phyloP scores from a whole-genome alignment of 2,797 vertebrate genomes.

The Psittacula echo region DNA sequence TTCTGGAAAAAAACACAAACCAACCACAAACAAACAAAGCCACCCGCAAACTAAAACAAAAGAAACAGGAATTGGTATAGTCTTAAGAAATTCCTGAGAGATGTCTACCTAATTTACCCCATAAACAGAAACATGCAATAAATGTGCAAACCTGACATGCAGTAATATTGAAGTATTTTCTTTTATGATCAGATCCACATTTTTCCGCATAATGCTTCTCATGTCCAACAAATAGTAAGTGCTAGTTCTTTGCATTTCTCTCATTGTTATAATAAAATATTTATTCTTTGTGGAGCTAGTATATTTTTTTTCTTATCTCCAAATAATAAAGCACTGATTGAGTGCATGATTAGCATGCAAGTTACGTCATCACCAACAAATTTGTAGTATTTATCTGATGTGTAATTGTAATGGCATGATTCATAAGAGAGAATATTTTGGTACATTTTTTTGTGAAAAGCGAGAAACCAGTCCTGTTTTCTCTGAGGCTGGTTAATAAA shows the following conservation, averaged over 20 bases:
- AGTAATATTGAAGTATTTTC: conserved; percentile 43
- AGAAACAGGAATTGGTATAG: background rate
- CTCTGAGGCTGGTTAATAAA: conserved; percentile 68
- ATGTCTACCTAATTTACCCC: conserved; percentile 20
- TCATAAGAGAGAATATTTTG: conserved; percentile 60
- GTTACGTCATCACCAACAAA: conserved; percentile 39
- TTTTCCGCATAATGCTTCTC: conserved; percentile 43
- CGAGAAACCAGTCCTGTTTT: conserved; percentile 50
- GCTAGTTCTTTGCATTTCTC: conserved; percentile 64
- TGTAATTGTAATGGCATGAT: conserved; percentile 67
- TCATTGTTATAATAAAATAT: conserved; percentile 71
- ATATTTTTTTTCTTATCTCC: conserved; percentile 63
- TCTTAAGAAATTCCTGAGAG: conserved; percentile 48
- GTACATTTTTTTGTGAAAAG: conserved; percentile 67
- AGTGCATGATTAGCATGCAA: conserved; percentile 58
- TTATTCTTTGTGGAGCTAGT: conserved; percentile 61
- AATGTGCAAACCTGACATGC: background rate
- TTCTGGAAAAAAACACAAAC: background rate
- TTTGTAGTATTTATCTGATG: conserved; percentile 68
- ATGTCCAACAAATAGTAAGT: conserved; percentile 61
- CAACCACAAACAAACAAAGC: background rate
- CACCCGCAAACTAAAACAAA: background rate
- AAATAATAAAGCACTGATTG: conserved; percentile 65
- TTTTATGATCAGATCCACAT: conserved; percentile 49
- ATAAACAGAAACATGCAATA: background rate